Percentiles rank a stretch among this genome's conserved stretches.
phyloP scores from a whole-genome alignment of 2,113 vertebrate genomes.

The Brachirus orientalis region DNA sequence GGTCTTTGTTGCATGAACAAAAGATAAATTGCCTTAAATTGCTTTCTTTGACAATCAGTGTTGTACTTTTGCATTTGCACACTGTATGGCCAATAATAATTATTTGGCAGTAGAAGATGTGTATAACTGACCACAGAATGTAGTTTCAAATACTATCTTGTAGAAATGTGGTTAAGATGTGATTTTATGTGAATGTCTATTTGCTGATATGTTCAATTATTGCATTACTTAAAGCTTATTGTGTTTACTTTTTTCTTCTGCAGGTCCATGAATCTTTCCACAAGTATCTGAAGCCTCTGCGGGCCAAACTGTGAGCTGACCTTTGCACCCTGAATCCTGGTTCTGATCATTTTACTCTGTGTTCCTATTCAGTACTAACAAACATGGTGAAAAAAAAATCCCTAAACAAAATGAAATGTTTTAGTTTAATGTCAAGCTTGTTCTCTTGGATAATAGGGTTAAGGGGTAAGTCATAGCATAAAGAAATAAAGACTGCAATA shows the following conservation, averaged over 20 bases:
- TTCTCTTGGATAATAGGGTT: background rate
- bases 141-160: background rate
- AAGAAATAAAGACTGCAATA: background rate
- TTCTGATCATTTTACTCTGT: background rate
- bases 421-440: background rate
- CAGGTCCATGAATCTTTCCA: conserved; percentile 94
- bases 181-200: background rate
- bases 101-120: background rate
- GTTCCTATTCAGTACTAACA: background rate
- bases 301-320: conserved; percentile 89
- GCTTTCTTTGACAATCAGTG: too few relatives aligned
- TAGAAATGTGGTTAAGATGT: background rate
- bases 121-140: background rate
- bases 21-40: too few relatives aligned
- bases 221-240: background rate
- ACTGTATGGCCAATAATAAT: background rate
- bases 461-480: background rate
- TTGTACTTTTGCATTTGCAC: too few relatives aligned
- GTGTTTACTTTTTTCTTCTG: background rate
- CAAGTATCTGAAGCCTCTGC: conserved; percentile 93
- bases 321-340: background rate
- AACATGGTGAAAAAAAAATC: background rate
- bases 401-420: background rate
- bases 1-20: too few relatives aligned
- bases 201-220: background rate